Evolutionary conservation across 2,888 invertebrate species (phyloP).

Genomic region (Patella depressa): DNA sequence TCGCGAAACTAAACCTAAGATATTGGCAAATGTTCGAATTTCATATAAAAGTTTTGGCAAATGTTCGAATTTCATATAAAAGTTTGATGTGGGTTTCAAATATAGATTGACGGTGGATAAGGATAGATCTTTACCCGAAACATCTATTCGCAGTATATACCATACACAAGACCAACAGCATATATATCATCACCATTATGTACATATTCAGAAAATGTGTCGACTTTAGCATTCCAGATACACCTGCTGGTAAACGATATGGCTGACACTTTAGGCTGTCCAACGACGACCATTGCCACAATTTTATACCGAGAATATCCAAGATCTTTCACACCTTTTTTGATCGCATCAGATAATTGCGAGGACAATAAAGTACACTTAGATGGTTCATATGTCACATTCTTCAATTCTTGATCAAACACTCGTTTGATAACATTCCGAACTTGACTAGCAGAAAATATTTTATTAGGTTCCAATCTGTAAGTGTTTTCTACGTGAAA

Average conservation of each 20-base stretch:
- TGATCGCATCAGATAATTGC: conserved; percentile 53
- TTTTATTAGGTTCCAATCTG: conserved; percentile 50
- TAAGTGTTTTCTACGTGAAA: conserved; percentile 58
- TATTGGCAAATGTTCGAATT: too few relatives aligned
- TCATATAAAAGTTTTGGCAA: too few relatives aligned
- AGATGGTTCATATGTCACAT: conserved; percentile 50
- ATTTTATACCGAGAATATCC: conserved; percentile 56
- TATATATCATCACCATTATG: conserved; percentile 51
- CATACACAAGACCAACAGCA: conserved; percentile 59
- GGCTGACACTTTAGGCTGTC: conserved; percentile 46
- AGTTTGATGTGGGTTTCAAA: too few relatives aligned
- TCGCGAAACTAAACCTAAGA: too few relatives aligned
- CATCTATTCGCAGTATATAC: conserved; percentile 52
- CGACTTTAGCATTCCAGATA: conserved; percentile 60
- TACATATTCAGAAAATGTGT: conserved; percentile 56
- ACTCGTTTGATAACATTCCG: conserved; percentile 45
- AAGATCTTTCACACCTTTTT: conserved; percentile 54
- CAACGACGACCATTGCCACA: conserved; percentile 55
- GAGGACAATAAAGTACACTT: conserved; percentile 46
- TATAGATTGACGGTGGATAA: too few relatives aligned
- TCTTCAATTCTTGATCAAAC: conserved; percentile 44
- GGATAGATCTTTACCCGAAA: too few relatives aligned
- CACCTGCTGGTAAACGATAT: conserved; percentile 58
- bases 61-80: too few relatives aligned
- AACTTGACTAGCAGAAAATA: conserved; percentile 42